Evolutionary conservation across 2,113 vertebrate genomes (phyloP).

Genomic region (Nansenia antarctica): DNA sequence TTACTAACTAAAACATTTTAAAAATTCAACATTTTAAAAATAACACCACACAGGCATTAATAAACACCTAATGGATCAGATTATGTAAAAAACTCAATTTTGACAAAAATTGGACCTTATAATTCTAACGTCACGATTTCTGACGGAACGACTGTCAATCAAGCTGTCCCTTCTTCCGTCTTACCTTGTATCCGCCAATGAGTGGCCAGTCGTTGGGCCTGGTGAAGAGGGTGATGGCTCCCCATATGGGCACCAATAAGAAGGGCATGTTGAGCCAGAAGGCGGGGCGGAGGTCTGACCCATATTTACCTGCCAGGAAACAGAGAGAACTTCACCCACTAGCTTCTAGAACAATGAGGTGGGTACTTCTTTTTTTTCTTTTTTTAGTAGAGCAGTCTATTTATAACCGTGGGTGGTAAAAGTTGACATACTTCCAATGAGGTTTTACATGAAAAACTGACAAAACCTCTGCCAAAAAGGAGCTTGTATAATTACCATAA

Average conservation of each 20-base stretch:
- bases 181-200: conserved; percentile 74
- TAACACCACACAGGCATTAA: no score
- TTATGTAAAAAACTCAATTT: no score
- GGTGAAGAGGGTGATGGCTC: conserved; percentile 73
- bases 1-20: no score
- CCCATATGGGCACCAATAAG: conserved; percentile 78
- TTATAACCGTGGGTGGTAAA: neutral
- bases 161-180: conserved; percentile 7
- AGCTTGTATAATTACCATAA: neutral
- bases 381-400: no score
- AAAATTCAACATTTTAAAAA: no score
- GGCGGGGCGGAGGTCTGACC: conserved; percentile 79
- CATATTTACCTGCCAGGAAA: conserved; percentile 82
- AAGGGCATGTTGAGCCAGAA: conserved; percentile 86
- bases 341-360: neutral
- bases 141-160: no score
- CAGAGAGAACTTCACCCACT: neutral
- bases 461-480: neutral
- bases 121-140: no score
- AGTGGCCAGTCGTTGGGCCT: conserved; percentile 60
- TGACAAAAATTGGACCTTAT: no score
- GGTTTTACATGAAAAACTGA: neutral
- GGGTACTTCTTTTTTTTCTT: neutral
- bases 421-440: neutral
- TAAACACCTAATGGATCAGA: no score